Conservation (phyloP, 2,113 vertebrate species). For the Psilopogon haemacephalus region DNA sequence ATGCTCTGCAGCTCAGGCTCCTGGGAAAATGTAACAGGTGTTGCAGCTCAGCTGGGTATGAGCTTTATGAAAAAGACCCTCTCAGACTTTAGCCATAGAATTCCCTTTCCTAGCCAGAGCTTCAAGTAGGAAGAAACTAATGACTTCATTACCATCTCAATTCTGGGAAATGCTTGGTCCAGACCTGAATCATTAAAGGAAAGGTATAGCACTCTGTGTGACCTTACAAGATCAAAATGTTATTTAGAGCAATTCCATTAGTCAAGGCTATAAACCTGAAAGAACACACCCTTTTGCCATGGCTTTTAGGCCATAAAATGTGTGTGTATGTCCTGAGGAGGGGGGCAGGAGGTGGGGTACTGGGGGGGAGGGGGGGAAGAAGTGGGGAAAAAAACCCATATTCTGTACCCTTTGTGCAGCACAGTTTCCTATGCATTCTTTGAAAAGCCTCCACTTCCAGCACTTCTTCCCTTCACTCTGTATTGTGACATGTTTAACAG, state of each 20-base stretch:
- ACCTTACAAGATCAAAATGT: slow-evolving; percentile 81
- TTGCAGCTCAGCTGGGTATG: slow-evolving; percentile 80
- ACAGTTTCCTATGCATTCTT: slow-evolving; percentile 38
- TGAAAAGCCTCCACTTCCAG: slow-evolving; percentile 49
- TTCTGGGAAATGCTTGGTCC: slow-evolving; percentile 83
- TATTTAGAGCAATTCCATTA: slow-evolving; percentile 79
- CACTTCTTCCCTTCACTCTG: slow-evolving; percentile 16
- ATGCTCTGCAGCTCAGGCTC: slow-evolving; percentile 77
- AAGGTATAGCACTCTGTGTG: slow-evolving; percentile 81
- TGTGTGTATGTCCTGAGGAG: slow-evolving; percentile 13
- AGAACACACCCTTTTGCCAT: slow-evolving; percentile 67
- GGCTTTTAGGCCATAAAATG: slow-evolving; percentile 56
- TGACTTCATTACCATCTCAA: slow-evolving; percentile 88
- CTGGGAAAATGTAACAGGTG: slow-evolving; percentile 94
- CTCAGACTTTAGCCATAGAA: slow-evolving; percentile 81
- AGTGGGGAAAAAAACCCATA: background rate
- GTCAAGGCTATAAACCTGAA: slow-evolving; percentile 75
- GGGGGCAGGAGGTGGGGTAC: background rate
- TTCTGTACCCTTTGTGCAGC: slow-evolving; percentile 25
- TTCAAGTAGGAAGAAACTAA: slow-evolving; percentile 86
- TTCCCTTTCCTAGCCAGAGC: slow-evolving; percentile 76
- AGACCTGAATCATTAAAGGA: slow-evolving; percentile 82
- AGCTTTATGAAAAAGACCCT: slow-evolving; percentile 79
- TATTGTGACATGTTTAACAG: slow-evolving; percentile 65
- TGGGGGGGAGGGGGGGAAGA: no score